Percentiles rank a stretch among this genome's conserved stretches.
Evolutionary conservation across 2,888 invertebrate genomes (phyloP).

Genomic region (Blomia tropicalis): DNA sequence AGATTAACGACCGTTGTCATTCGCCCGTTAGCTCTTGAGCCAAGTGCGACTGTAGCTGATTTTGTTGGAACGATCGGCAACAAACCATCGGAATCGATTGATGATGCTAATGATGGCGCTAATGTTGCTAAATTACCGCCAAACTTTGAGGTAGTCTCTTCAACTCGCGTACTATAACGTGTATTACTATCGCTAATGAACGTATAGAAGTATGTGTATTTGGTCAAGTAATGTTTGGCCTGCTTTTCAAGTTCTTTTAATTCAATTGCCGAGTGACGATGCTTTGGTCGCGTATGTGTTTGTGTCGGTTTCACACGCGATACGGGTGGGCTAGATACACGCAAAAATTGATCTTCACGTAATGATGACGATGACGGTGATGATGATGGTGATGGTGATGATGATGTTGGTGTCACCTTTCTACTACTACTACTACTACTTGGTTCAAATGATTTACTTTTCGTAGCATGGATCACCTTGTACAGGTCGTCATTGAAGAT

Average conservation of each 20-base stretch:
- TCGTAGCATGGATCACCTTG: slow-evolving; percentile 23
- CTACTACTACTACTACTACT: not conserved
- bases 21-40: slow-evolving; percentile 28
- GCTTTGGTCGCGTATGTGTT: not conserved
- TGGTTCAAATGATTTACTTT: not conserved
- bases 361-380: not conserved
- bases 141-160: slow-evolving; percentile 27
- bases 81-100: slow-evolving; percentile 27
- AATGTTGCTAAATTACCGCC: slow-evolving; percentile 25
- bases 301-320: not conserved
- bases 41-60: slow-evolving; percentile 28
- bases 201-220: slow-evolving; percentile 30
- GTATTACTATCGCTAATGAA: slow-evolving; percentile 28
- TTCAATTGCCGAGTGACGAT: not conserved
- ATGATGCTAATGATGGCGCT: slow-evolving; percentile 21
- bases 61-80: slow-evolving; percentile 25
- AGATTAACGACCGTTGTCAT: slow-evolving; percentile 31
- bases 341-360: too few species aligned
- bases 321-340: not conserved
- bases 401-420: not conserved
- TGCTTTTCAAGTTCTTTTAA: slow-evolving; percentile 25
- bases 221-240: slow-evolving; percentile 28
- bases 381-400: not conserved
- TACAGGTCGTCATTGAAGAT: slow-evolving; percentile 28
- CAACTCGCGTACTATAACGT: slow-evolving; percentile 28